Evolutionary conservation across 2,888 invertebrate species (phyloP).

Genomic region (Artemia sinica): DNA sequence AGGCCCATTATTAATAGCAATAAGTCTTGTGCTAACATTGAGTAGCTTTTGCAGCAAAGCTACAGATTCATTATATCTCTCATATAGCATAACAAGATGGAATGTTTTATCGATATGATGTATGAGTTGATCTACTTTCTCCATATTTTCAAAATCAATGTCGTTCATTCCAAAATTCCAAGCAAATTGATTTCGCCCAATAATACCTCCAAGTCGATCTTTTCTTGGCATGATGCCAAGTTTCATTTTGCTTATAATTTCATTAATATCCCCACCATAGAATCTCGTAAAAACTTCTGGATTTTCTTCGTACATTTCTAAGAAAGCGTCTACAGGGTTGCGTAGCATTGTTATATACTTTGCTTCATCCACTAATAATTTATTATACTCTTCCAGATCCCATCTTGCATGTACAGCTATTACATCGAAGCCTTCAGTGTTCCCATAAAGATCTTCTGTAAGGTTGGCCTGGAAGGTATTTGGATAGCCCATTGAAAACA

Average conservation of each 20-base stretch:
- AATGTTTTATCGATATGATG: not conserved
- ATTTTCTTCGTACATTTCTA: not conserved
- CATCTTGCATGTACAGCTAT: not conserved
- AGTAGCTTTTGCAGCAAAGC: not conserved
- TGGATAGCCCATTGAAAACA: not conserved
- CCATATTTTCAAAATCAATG: not conserved
- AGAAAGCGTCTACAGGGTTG: conserved; percentile 10
- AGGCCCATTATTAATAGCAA: not conserved
- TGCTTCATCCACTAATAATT: not conserved
- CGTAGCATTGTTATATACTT: not conserved
- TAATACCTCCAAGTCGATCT: not conserved
- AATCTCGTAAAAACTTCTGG: not conserved
- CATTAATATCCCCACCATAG: not conserved
- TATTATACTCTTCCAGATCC: not conserved
- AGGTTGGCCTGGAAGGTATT: not conserved
- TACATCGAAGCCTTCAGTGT: conserved; percentile 4
- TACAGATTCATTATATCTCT: conserved; percentile 7
- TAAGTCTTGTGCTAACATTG: not conserved
- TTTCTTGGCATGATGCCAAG: not conserved
- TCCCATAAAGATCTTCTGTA: not conserved
- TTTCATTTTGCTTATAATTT: not conserved
- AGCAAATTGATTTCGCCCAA: not conserved
- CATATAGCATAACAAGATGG: not conserved
- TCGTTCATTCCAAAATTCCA: conserved; percentile 8
- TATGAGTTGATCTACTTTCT: conserved; percentile 2